phyloP scores from a whole-genome alignment of 2,797 vertebrate genomes.

The Sebastes cheni region DNA sequence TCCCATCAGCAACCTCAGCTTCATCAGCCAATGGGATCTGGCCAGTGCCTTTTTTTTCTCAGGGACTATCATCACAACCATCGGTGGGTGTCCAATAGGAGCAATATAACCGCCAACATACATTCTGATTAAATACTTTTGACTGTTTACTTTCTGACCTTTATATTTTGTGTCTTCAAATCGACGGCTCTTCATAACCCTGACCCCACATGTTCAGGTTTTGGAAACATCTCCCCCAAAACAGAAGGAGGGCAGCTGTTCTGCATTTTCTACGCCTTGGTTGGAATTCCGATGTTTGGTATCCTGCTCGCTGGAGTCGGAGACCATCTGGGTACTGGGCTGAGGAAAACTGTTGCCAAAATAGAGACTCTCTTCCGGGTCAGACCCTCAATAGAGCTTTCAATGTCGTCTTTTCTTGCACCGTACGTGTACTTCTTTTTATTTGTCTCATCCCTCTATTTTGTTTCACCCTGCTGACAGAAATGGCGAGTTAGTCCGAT shows the following conservation, averaged over 20 bases:
- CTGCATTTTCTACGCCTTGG: slow-evolving; percentile 91
- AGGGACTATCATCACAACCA: slow-evolving; percentile 94
- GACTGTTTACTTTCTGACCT: neutral
- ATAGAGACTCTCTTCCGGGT: slow-evolving; percentile 92
- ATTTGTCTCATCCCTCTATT: neutral
- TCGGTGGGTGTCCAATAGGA: slow-evolving; percentile 78
- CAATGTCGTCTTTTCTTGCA: neutral
- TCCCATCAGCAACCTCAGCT: slow-evolving; percentile 77
- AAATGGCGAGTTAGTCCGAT: slow-evolving; percentile 90
- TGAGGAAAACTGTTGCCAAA: slow-evolving; percentile 86
- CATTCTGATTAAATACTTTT: neutral
- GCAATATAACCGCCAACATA: too few species aligned
- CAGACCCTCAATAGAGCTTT: slow-evolving; percentile 54
- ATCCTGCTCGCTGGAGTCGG: slow-evolving; percentile 91
- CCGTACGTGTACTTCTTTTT: neutral
- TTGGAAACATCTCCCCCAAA: slow-evolving; percentile 91
- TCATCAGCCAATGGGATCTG: slow-evolving; percentile 87
- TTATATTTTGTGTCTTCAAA: neutral
- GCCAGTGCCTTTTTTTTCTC: slow-evolving; percentile 93
- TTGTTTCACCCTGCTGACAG: slow-evolving; percentile 69
- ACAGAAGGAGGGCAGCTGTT: slow-evolving; percentile 89
- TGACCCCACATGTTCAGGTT: slow-evolving; percentile 78
- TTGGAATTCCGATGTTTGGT: slow-evolving; percentile 93
- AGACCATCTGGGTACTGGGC: slow-evolving; percentile 89
- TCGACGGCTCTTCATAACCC: neutral